Base-by-base conservation (phyloP, 1,140 invertebrate genomes). In the Ganaspis sp. region DNA sequence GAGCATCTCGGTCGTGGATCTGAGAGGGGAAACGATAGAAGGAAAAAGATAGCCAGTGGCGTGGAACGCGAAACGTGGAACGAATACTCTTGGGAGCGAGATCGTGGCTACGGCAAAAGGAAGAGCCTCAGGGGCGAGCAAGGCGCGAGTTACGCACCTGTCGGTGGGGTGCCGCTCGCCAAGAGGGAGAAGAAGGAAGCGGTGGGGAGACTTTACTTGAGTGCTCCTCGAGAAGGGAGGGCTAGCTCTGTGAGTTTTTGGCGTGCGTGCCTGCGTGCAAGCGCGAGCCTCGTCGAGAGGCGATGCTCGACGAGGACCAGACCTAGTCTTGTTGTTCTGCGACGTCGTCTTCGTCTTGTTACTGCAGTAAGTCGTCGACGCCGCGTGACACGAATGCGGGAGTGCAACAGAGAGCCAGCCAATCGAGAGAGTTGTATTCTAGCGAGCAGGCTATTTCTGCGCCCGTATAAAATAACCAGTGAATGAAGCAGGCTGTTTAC, bases 401-500 rank as follows among this genome's bases (percentile, higher is more conserved):
- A 85, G 85, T 81, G 84, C 81, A 80, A 85, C 78, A 84, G 83
- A 85, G 83, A 84, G 78, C 84, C 76, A 81, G 81, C 78, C 76
- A 79, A 73, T 77, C 74, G 78, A 75, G 80, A 78, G 73, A 78
- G 78, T 76, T 23, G 34, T 19, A 70, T 38, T 45, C 26, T 12
- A 77, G 73, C 77, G 81, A 81, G 79, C 81, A 83, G 83, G 86
- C 85, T 89, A 90, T 90, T 90, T 90, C 85, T 87, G 88, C 86
- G 81, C 74, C 77, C 83, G 87, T 87, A 85, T 87, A 87, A 88
- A 87, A 88, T 87, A 88, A 88, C 85, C 87, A 83, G 83, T 90
- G 88, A 89, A 90, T 90, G 89, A 90, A 90, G 86, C 83, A 88
- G 88, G 84, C 88, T 88, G 85, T 89, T 88, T 88, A 89, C 88